Conservation (phyloP, 2,888 invertebrate species). For the Aromia moschata region DNA sequence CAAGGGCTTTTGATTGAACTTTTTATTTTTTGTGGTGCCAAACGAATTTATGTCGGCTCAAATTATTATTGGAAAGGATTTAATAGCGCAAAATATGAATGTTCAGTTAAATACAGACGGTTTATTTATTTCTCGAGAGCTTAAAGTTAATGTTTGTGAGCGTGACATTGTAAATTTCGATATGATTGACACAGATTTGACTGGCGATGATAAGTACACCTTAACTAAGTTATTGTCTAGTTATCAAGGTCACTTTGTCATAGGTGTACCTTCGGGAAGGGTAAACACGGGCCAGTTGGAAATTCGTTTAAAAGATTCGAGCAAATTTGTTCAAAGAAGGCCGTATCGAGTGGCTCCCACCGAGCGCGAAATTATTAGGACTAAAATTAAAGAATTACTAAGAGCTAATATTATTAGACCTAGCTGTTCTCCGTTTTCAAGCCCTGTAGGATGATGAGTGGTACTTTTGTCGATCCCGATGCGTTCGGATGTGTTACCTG, state of each 20-base stretch:
- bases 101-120: background rate
- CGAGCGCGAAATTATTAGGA: background rate
- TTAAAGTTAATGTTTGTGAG: background rate
- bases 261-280: background rate
- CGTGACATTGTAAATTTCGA: background rate
- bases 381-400: background rate
- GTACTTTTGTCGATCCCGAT: no score
- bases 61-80: background rate
- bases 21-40: background rate
- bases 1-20: background rate
- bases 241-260: background rate
- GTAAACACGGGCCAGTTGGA: background rate
- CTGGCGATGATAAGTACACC: background rate
- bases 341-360: background rate
- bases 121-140: background rate
- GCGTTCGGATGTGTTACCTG: no score
- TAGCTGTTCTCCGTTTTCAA: background rate
- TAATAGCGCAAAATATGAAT: background rate
- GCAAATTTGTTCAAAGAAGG: background rate
- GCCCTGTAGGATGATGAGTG: no score
- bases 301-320: background rate
- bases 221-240: background rate
- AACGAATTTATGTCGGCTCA: background rate
- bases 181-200: background rate
- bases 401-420: background rate